A percentile compares a stretch with the other conserved stretches of the same genome.
These are phyloP conservation scores for Drosophila kikkawai DNA, from an alignment of 1,140 invertebrate genomes.

Conservation along the genomic window DNA sequence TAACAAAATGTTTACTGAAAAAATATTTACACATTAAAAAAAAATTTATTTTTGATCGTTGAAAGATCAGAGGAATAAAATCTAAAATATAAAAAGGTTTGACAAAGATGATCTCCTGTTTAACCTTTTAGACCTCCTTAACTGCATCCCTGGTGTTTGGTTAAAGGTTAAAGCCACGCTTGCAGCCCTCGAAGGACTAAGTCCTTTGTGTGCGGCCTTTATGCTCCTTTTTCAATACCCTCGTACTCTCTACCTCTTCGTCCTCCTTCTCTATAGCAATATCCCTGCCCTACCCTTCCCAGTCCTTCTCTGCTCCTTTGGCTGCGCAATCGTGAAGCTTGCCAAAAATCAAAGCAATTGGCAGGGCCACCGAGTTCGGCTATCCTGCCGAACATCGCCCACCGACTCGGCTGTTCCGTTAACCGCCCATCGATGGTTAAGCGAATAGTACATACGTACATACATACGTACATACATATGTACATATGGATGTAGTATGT, in stretches of 20 bases:
- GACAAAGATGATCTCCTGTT: background rate
- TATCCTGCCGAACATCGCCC: slow-evolving; percentile 1
- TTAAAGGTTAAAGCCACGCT: background rate
- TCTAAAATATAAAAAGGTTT: background rate
- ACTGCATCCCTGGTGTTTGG: background rate
- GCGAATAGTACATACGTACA: slow-evolving; percentile 7
- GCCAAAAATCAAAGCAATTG: slow-evolving; percentile 44
- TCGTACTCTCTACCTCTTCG: background rate
- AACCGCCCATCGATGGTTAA: slow-evolving; percentile 33
- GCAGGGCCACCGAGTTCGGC: slow-evolving; percentile 14
- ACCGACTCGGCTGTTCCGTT: background rate
- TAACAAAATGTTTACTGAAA: background rate
- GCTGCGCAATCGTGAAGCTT: slow-evolving; percentile 40
- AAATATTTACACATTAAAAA: background rate
- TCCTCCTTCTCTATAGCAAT: slow-evolving; percentile 3
- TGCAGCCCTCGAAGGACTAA: background rate
- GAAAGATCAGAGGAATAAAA: background rate
- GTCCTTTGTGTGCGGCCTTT: background rate
- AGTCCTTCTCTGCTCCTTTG: background rate
- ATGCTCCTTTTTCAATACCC: background rate
- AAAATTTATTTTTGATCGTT: background rate
- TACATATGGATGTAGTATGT: slow-evolving; percentile 18
- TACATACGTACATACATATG: slow-evolving; percentile 4
- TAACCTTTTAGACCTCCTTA: too few species aligned
- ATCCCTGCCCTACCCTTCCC: background rate